A percentile compares a stretch with the other conserved stretches of the same genome.
These are phyloP conservation scores for Augochlorella aurata DNA, from an alignment of 2,888 invertebrate genomes.

Conservation along the genomic window DNA sequence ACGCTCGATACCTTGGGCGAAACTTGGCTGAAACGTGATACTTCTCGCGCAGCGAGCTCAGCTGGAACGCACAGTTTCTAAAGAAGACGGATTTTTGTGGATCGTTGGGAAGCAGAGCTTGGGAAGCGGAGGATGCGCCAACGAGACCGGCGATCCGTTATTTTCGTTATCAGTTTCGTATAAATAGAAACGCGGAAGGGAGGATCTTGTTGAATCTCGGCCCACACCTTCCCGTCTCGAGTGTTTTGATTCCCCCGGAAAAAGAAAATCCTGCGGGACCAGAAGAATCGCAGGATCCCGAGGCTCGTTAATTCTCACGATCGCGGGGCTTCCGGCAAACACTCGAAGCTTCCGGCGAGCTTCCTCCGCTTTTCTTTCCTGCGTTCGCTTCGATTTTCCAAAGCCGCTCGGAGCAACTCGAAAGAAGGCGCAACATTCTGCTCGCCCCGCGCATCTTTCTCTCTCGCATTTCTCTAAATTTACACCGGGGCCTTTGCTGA, in stretches of 20 bases:
- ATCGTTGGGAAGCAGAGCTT: too few relatives aligned
- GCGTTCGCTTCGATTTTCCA: not conserved
- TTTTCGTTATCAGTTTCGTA: constrained; percentile 11
- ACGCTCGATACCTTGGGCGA: not conserved
- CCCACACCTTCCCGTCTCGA: not conserved
- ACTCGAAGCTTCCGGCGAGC: not conserved
- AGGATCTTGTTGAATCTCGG: constrained; percentile 1
- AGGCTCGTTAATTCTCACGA: not conserved
- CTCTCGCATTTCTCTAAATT: constrained; percentile 20
- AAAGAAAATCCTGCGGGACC: not conserved
- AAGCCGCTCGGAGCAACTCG: not conserved
- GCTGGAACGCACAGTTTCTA: too few relatives aligned
- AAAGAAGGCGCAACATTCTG: not conserved
- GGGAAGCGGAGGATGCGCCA: not conserved
- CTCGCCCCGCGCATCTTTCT: not conserved
- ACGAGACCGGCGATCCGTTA: constrained; percentile 1
- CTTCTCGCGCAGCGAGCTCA: too few relatives aligned
- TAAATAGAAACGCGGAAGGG: constrained; percentile 16
- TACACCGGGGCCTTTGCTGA: constrained; percentile 1
- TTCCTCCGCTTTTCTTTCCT: not conserved
- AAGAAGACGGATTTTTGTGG: too few relatives aligned
- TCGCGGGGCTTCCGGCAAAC: too few relatives aligned
- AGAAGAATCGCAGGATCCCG: constrained; percentile 1
- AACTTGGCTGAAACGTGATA: not conserved
- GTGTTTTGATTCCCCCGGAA: not conserved